Evolutionary conservation across 2,888 invertebrate species (phyloP).

Genomic region (Drosophila eohydei): DNA sequence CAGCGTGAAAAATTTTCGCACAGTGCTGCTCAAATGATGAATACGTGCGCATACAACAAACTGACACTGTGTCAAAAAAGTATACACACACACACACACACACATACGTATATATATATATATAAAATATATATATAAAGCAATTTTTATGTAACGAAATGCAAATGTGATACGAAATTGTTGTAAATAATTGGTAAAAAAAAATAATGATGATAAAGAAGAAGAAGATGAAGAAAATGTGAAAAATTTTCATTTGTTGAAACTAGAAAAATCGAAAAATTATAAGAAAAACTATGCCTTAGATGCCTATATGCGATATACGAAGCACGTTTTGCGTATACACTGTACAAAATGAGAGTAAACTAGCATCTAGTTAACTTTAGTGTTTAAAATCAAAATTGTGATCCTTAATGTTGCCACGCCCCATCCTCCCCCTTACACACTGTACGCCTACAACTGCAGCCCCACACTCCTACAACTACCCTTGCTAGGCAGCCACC

Average conservation of each 20-base stretch:
- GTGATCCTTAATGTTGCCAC: constrained; percentile 9
- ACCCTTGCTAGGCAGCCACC: not conserved
- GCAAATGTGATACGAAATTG: constrained; percentile 78
- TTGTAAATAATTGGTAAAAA: constrained; percentile 77
- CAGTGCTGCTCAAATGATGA: constrained; percentile 74
- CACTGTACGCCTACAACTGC: not conserved
- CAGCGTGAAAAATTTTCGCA: constrained; percentile 57
- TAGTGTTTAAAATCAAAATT: constrained; percentile 58
- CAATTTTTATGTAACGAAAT: constrained; percentile 43
- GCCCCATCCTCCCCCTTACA: not conserved
- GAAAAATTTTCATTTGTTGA: constrained; percentile 44
- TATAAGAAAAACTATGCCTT: constrained; percentile 67
- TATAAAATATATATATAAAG: constrained; percentile 28
- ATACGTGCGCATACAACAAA: constrained; percentile 76
- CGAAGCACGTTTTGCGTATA: constrained; percentile 66
- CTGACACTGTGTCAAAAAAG: constrained; percentile 49
- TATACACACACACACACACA: constrained; percentile 17
- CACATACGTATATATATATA: constrained; percentile 13
- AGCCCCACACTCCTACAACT: not conserved
- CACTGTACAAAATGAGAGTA: constrained; percentile 67
- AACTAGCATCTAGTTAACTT: constrained; percentile 71
- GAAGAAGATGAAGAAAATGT: constrained; percentile 7
- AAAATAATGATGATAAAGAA: constrained; percentile 26
- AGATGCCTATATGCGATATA: constrained; percentile 75
- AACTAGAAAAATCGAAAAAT: constrained; percentile 33